A percentile compares a stretch with the other conserved stretches of the same genome.
Conservation (phyloP, 1,140 invertebrate species). For the Danaus plexippus region DNA sequence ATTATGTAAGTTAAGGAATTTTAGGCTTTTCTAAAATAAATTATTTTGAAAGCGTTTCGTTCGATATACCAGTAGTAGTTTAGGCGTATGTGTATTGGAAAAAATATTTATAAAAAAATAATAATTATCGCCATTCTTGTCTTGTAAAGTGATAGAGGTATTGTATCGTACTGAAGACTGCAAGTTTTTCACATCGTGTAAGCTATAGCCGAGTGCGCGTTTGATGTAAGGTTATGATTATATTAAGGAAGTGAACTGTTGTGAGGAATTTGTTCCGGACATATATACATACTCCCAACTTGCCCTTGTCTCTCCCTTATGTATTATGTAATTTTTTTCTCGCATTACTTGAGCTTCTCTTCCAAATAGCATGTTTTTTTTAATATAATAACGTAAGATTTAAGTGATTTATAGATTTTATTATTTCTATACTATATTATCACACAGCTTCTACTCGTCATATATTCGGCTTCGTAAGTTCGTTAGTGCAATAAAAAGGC, state of each 20-base stretch:
- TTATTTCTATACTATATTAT: constrained; percentile 8
- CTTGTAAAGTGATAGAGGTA: constrained; percentile 37
- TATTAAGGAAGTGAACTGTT: constrained; percentile 1
- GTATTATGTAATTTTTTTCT: constrained; percentile 1
- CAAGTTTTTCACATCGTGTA: constrained; percentile 36
- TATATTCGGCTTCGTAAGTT: constrained; percentile 53
- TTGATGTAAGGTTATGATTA: constrained; percentile 5
- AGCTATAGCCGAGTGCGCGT: constrained; percentile 1
- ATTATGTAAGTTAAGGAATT: constrained; percentile 18
- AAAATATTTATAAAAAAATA: background rate
- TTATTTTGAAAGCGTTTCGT: constrained; percentile 5
- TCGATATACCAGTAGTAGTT: background rate
- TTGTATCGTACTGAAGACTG: constrained; percentile 65
- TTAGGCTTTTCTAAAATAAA: constrained; percentile 3
- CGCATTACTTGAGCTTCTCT: background rate
- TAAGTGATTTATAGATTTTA: background rate
- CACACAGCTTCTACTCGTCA: constrained; percentile 4
- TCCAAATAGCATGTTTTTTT: constrained; percentile 1
- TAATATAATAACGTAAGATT: constrained; percentile 5
- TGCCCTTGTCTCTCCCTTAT: background rate
- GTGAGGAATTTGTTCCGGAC: background rate
- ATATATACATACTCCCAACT: background rate
- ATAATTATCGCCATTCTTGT: constrained; percentile 53
- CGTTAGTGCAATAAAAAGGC: constrained; percentile 68
- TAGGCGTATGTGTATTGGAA: constrained; percentile 2